Conservation (phyloP, 2,113 vertebrate species). For the Eptesicus fuscus region DNA sequence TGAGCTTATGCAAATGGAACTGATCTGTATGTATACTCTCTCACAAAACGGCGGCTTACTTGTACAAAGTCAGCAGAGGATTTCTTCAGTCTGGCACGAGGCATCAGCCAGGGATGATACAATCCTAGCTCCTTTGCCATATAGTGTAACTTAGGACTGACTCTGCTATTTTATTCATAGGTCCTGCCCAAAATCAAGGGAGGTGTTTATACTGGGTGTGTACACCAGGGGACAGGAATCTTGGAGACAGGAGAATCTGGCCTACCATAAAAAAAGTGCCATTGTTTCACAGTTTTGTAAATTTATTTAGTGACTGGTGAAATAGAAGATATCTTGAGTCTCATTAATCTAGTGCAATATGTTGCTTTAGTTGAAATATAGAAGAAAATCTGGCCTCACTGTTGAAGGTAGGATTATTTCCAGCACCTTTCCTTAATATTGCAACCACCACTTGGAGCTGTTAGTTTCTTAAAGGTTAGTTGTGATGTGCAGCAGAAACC, state of each 20-base stretch:
- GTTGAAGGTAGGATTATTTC: neutral
- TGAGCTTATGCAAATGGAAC: neutral
- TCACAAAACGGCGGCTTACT: neutral
- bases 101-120: neutral
- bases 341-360: neutral
- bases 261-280: neutral
- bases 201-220: no score
- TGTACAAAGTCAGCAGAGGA: neutral
- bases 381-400: neutral
- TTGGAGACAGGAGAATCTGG: neutral
- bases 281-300: neutral
- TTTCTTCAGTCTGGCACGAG: neutral
- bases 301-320: neutral
- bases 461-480: neutral
- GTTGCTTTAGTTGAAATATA: neutral
- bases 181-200: neutral
- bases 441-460: neutral
- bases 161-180: neutral
- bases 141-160: neutral
- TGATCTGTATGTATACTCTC: neutral
- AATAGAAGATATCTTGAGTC: neutral
- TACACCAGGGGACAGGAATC: neutral
- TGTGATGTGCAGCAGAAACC: neutral
- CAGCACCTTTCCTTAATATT: neutral
- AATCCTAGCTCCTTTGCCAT: neutral